Percentiles rank a stretch among this genome's conserved stretches.
phyloP scores from a whole-genome alignment of 2,113 vertebrate species.

The Choloepus hoffmanni region DNA sequence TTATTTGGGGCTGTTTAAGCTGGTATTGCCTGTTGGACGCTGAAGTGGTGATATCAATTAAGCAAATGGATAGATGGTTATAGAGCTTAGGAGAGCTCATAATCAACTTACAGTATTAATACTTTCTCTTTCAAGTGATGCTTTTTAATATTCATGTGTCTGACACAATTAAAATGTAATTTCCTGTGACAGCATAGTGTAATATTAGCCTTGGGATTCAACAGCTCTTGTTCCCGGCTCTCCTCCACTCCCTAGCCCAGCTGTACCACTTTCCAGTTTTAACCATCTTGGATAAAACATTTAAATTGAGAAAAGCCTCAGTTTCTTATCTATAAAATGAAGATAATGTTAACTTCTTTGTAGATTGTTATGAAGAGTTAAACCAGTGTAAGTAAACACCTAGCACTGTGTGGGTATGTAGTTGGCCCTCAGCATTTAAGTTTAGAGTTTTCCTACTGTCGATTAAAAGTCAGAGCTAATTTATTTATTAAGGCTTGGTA shows the following conservation, averaged over 20 bases:
- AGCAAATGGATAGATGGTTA: neutral
- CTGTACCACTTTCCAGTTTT: neutral
- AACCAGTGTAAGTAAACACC: neutral
- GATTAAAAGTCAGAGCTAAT: constrained; percentile 8
- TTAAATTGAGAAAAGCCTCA: neutral
- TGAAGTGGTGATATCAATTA: neutral
- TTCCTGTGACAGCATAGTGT: neutral
- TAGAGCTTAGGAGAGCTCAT: neutral
- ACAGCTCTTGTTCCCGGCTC: neutral
- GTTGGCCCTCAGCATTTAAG: neutral
- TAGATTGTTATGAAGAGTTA: neutral
- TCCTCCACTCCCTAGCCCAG: neutral
- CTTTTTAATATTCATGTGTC: constrained; percentile 55
- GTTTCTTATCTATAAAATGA: neutral
- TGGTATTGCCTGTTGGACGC: neutral
- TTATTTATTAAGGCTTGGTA: neutral
- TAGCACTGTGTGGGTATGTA: neutral
- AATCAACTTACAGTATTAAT: neutral
- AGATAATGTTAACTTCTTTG: neutral
- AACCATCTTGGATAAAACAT: neutral
- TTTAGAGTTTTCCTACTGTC: constrained; percentile 13
- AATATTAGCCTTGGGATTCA: neutral
- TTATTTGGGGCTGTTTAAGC: neutral
- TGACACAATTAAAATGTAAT: constrained; percentile 20
- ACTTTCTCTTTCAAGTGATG: constrained; percentile 47